These are phyloP conservation scores for Agonopterix heracliana DNA, from an alignment of 2,888 invertebrate species.

Conservation along the genomic window DNA sequence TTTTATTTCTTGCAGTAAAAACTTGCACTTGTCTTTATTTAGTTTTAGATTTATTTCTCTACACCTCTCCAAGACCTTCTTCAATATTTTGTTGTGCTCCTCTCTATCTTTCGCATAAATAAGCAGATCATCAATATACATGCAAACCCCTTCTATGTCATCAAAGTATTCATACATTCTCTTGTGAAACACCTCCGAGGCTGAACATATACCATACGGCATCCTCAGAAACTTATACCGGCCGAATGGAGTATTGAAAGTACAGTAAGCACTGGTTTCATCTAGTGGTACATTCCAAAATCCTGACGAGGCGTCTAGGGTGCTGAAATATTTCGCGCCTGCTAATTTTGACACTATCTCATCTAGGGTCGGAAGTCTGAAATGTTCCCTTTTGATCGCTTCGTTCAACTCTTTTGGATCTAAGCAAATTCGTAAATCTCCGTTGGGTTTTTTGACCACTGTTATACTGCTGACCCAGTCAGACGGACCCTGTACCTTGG, in stretches of 20 bases:
- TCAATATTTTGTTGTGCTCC: no score
- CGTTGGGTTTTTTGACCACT: constrained; percentile 10
- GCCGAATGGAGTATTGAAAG: constrained; percentile 8
- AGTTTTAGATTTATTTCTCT: constrained; percentile 23
- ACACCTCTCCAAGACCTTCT: constrained; percentile 16
- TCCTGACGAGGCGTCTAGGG: constrained; percentile 9
- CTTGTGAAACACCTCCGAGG: no score
- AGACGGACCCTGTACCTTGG: constrained; percentile 13
- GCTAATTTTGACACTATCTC: constrained; percentile 8
- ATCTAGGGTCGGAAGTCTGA: no score
- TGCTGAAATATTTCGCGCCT: constrained; percentile 9
- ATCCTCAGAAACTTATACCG: constrained; percentile 6
- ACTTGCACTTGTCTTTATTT: no score
- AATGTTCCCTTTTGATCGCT: no score
- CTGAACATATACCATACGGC: no score
- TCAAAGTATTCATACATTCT: no score
- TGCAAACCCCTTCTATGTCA: no score
- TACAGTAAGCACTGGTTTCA: constrained; percentile 5
- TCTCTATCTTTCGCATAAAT: constrained; percentile 7
- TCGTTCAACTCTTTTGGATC: no score
- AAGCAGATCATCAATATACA: constrained; percentile 12
- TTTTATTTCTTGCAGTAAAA: no score
- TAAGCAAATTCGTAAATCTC: no score
- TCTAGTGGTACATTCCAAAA: constrained; percentile 9
- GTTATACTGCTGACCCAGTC: constrained; percentile 14